phyloP scores from a whole-genome alignment of 2,888 invertebrate genomes.

The Lepidocyrtinus sp. region DNA sequence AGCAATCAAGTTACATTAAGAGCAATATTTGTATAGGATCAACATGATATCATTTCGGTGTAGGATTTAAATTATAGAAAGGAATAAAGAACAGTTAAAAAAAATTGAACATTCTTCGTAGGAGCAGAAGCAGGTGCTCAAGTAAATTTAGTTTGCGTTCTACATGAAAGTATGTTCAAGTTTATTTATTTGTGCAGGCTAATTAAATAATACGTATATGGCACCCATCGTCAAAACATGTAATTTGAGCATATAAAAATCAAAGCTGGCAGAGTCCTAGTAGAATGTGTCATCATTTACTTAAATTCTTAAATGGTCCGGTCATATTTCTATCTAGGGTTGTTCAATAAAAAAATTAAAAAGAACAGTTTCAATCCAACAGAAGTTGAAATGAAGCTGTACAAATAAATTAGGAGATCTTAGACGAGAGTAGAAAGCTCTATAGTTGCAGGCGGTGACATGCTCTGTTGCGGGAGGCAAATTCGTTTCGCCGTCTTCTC shows the following conservation, averaged over 20 bases:
- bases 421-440: slow-evolving; percentile 70
- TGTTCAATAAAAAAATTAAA: background rate
- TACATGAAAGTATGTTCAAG: no score
- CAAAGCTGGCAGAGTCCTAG: background rate
- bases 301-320: background rate
- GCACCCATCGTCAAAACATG: slow-evolving; percentile 44
- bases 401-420: background rate
- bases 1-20: slow-evolving; percentile 52
- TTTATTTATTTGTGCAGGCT: background rate
- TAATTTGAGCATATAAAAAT: slow-evolving; percentile 38
- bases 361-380: background rate
- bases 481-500: slow-evolving; percentile 68
- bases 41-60: background rate
- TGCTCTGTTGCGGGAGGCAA: slow-evolving; percentile 62
- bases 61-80: background rate
- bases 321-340: background rate
- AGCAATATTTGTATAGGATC: slow-evolving; percentile 42
- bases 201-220: slow-evolving; percentile 36
- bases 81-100: background rate
- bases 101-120: no score
- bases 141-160: no score
- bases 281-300: background rate
- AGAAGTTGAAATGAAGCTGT: background rate
- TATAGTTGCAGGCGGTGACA: slow-evolving; percentile 67
- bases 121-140: no score